These are phyloP conservation scores for Ammodytes marinus DNA, from an alignment of 2,113 vertebrate genomes.

Conservation along the genomic window DNA sequence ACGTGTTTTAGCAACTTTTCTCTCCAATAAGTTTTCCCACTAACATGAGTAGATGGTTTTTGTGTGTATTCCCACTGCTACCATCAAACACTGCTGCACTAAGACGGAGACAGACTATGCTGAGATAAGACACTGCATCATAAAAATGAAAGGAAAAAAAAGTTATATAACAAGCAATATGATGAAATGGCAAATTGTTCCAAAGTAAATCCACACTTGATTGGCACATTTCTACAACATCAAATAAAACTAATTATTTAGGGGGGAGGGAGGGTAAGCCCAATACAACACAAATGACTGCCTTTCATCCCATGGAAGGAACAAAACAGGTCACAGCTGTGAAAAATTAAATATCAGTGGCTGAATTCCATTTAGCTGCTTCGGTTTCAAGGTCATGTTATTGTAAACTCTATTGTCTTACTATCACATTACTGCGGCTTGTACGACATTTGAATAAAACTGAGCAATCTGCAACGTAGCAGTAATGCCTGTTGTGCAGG, in stretches of 20 bases:
- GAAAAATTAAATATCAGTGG: neutral
- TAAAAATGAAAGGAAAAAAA: no score
- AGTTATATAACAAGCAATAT: conserved; percentile 6
- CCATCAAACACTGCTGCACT: neutral
- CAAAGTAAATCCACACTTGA: neutral
- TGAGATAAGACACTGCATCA: neutral
- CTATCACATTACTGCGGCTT: neutral
- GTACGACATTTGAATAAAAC: neutral
- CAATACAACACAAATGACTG: neutral
- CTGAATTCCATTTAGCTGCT: conserved; percentile 7
- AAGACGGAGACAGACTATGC: neutral
- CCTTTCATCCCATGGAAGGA: neutral
- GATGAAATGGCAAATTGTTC: neutral
- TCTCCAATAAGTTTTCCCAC: neutral
- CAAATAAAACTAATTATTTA: neutral
- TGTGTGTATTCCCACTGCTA: conserved; percentile 11
- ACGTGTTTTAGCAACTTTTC: conserved; percentile 2
- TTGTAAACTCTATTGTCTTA: neutral
- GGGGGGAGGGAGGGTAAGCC: neutral
- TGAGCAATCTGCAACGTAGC: no score
- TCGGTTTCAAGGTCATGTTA: neutral
- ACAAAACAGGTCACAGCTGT: neutral
- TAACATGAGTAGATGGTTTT: conserved; percentile 17
- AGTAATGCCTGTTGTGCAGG: neutral
- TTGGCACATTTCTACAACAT: neutral